Conservation (phyloP, 2,888 invertebrate species). For the Isoperla grammatica region DNA sequence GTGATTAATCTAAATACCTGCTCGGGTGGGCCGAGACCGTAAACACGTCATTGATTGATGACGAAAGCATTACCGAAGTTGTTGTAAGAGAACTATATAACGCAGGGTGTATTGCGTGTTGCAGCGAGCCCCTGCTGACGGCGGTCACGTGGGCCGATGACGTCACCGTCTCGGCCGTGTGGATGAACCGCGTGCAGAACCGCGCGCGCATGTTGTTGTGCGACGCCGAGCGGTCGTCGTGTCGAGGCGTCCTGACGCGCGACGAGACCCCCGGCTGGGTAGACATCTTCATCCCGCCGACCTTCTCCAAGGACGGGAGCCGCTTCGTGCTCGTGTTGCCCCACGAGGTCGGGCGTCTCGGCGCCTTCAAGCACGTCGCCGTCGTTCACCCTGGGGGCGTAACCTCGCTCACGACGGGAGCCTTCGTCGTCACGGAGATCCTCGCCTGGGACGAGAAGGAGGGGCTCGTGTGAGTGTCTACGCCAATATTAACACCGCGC, state of each 20-base stretch:
- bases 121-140: slow-evolving; percentile 41
- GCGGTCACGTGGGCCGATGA: slow-evolving; percentile 68
- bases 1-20: no score
- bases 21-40: no score
- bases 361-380: slow-evolving; percentile 38
- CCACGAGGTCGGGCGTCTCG: slow-evolving; percentile 48
- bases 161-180: slow-evolving; percentile 65
- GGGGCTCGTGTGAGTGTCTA: slow-evolving; percentile 58
- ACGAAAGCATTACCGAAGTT: no score
- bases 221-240: slow-evolving; percentile 40
- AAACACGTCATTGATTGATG: no score
- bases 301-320: slow-evolving; percentile 61
- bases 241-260: slow-evolving; percentile 27
- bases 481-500: no score
- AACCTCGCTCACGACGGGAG: slow-evolving; percentile 55
- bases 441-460: slow-evolving; percentile 63
- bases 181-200: slow-evolving; percentile 89
- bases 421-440: slow-evolving; percentile 66
- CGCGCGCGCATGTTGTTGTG: slow-evolving; percentile 60
- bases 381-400: slow-evolving; percentile 50
- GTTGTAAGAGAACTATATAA: no score
- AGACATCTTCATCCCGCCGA: slow-evolving; percentile 66
- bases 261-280: slow-evolving; percentile 63
- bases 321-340: slow-evolving; percentile 69
- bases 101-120: no score